phyloP scores from a whole-genome alignment of 2,113 vertebrate genomes.

The Heterotilapia buettikoferi region DNA sequence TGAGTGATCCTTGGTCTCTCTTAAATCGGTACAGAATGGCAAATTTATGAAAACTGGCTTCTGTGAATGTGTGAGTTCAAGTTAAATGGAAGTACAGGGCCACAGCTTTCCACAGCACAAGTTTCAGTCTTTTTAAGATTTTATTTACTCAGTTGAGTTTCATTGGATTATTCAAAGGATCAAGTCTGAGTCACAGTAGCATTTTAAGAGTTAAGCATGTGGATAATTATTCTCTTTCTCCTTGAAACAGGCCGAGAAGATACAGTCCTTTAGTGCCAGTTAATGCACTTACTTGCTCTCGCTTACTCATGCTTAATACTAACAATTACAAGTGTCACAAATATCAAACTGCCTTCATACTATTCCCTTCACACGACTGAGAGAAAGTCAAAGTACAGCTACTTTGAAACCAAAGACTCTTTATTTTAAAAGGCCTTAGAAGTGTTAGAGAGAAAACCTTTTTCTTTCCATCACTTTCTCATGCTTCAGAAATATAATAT shows the following conservation, averaged over 20 bases:
- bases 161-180: constrained; percentile 24
- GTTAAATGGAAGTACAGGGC: background rate
- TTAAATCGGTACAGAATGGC: background rate
- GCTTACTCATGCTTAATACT: background rate
- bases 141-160: background rate
- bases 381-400: background rate
- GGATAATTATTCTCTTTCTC: constrained; percentile 30
- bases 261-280: background rate
- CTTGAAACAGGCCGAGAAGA: background rate
- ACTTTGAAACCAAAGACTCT: background rate
- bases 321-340: background rate
- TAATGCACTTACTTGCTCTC: background rate
- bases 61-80: background rate
- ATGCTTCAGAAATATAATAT: background rate
- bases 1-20: background rate
- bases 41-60: background rate
- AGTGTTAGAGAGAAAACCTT: background rate
- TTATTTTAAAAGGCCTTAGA: background rate
- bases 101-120: background rate
- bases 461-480: background rate
- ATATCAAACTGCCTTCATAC: background rate
- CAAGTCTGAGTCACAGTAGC: constrained; percentile 3
- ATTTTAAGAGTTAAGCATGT: constrained; percentile 24
- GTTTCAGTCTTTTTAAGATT: background rate
- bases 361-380: background rate